Base-by-base conservation (phyloP, 2,888 invertebrate genomes). In the Ceratothoa steindachneri region DNA sequence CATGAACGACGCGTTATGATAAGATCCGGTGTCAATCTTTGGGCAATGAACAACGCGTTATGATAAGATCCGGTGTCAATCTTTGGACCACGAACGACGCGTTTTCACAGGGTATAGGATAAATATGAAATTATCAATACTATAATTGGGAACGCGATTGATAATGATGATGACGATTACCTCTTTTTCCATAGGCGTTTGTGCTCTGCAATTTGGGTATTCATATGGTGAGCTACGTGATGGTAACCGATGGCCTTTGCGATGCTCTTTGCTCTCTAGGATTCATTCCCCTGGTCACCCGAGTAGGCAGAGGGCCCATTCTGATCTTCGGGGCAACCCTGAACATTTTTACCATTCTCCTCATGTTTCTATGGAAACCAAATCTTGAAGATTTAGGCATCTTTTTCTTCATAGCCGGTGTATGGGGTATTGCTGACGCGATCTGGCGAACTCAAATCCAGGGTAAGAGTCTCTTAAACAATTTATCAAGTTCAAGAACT, bases 401-500 rank as follows among this genome's bases (percentile, higher is more conserved):
- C 1, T 96, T 96, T 87, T 97, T 91, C 85, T 89, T 93, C 80
- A 91, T 95, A 81, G 93, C 95, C 0, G 95, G 92, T 0, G 86
- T 95, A 0, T 97, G 96, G 96, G 97, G 96, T 3, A 91, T 95
- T 74, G 94, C 94, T 0, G 97, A 97, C 83, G 95, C 95, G 15
- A 93, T 97, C 0, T 97, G 96, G 95, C 96, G 96, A 84, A 97
- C 97, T 1, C 96, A 97, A 86, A 91, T 97, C 73, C 96, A 96
- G 83, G 95, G 77, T 77, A 67, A 28, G n/a, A n/a, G n/a, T n/a
- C n/a, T n/a, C n/a, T n/a, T n/a, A n/a, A n/a, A n/a, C n/a, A n/a
- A n/a, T n/a, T n/a, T n/a, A n/a, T n/a, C n/a, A n/a, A n/a, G n/a
- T n/a, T n/a, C n/a, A n/a, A n/a, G n/a, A n/a, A n/a, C n/a, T n/a